Conservation (phyloP, 2,888 invertebrate species). For the Drosophila anomelani region DNA sequence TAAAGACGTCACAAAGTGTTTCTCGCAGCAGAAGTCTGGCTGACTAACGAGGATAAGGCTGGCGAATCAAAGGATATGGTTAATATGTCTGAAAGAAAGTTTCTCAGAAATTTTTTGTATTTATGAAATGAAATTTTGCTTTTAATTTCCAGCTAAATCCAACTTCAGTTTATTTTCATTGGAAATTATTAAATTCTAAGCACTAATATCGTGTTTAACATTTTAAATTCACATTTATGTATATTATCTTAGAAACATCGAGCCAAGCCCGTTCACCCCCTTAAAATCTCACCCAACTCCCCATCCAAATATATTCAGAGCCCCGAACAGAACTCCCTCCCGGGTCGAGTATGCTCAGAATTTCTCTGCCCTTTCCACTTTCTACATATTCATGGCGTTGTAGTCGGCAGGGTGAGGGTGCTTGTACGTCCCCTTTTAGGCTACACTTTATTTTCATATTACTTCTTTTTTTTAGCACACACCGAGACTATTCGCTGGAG, state of each 20-base stretch:
- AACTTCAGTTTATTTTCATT: not conserved
- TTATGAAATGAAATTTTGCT: not conserved
- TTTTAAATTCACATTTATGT: not conserved
- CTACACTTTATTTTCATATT: conserved; percentile 76
- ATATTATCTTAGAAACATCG: not conserved
- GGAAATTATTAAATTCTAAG: not conserved
- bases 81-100: not conserved
- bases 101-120: not conserved
- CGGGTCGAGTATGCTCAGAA: conserved; percentile 46
- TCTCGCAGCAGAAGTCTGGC: conserved; percentile 4
- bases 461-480: conserved; percentile 66
- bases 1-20: conserved; percentile 39
- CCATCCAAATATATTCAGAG: not conserved
- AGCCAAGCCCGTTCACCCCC: too few relatives aligned
- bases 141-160: not conserved
- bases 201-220: not conserved
- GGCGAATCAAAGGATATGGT: not conserved
- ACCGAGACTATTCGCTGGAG: conserved; percentile 62
- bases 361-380: conserved; percentile 12
- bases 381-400: conserved; percentile 74
- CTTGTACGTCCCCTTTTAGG: conserved; percentile 48
- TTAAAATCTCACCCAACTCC: not conserved
- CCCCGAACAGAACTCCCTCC: conserved; percentile 38
- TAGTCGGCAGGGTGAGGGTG: conserved; percentile 21
- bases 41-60: conserved; percentile 14